Conservation (phyloP, 2,888 invertebrate genomes). For the Bursaphelenchus okinawaensis region DNA sequence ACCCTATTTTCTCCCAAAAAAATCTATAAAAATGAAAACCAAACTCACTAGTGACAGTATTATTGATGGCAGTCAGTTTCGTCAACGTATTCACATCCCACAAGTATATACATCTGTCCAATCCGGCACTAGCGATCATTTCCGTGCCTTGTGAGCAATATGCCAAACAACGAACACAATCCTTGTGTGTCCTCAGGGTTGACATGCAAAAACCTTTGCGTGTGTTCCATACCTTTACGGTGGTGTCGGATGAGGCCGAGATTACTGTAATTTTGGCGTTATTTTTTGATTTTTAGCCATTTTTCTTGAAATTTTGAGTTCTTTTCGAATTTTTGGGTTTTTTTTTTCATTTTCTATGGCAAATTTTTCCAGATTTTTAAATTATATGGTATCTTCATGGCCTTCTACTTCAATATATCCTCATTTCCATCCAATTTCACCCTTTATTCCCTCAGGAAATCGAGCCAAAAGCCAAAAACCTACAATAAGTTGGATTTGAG, state of each 20-base stretch:
- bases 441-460: background rate
- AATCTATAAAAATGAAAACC: background rate
- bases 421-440: no score
- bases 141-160: conserved; percentile 74
- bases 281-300: no score
- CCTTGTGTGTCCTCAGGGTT: conserved; percentile 59
- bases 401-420: no score
- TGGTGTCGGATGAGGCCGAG: conserved; percentile 97
- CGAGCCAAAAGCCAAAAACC: background rate
- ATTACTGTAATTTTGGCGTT: conserved; percentile 79
- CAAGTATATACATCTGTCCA: conserved; percentile 90
- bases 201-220: conserved; percentile 66
- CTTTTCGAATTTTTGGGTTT: no score
- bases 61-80: conserved; percentile 92
- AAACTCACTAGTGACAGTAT: conserved; percentile 82
- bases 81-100: conserved; percentile 98
- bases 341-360: no score
- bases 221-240: conserved; percentile 99
- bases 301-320: no score
- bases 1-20: background rate
- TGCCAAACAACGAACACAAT: conserved; percentile 93
- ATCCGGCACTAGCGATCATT: conserved; percentile 80
- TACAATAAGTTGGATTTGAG: conserved; percentile 88
- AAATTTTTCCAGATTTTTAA: no score
- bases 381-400: no score